phyloP scores from a whole-genome alignment of 1,140 invertebrate species.

The Chelonus insularis region DNA sequence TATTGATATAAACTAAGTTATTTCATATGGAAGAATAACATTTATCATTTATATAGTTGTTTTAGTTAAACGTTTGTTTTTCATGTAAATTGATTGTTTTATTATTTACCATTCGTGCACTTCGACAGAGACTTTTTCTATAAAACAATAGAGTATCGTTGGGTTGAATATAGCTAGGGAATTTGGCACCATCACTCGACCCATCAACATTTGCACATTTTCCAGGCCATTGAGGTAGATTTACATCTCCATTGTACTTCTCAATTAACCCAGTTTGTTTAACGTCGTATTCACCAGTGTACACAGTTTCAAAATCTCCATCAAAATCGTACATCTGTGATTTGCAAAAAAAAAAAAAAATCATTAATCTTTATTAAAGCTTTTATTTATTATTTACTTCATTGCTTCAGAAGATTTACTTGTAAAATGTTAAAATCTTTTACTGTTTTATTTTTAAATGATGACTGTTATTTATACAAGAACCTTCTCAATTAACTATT shows the following conservation, averaged over 20 bases:
- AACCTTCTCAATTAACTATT: no score
- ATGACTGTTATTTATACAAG: no score
- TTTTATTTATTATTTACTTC: neutral
- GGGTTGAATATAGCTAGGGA: slow-evolving; percentile 68
- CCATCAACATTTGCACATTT: slow-evolving; percentile 75
- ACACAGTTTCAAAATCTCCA: slow-evolving; percentile 78
- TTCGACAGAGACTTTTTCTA: slow-evolving; percentile 80
- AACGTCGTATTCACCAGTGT: slow-evolving; percentile 71
- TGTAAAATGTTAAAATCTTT: no score
- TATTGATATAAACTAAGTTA: no score
- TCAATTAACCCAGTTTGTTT: slow-evolving; percentile 71
- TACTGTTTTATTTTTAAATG: no score
- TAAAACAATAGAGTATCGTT: slow-evolving; percentile 76
- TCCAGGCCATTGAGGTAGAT: slow-evolving; percentile 76
- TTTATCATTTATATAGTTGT: no score
- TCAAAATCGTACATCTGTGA: slow-evolving; percentile 84
- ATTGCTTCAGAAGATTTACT: no score
- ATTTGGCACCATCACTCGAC: slow-evolving; percentile 86
- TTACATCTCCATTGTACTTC: slow-evolving; percentile 71
- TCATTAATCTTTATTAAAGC: neutral
- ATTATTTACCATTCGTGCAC: slow-evolving; percentile 66
- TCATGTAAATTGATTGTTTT: neutral
- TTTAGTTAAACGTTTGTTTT: no score
- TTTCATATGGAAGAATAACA: no score
- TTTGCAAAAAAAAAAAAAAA: slow-evolving; percentile 21